Base-by-base conservation (phyloP, 53 echinoderm and acorn worm genomes). In the Stichopus horrens region DNA sequence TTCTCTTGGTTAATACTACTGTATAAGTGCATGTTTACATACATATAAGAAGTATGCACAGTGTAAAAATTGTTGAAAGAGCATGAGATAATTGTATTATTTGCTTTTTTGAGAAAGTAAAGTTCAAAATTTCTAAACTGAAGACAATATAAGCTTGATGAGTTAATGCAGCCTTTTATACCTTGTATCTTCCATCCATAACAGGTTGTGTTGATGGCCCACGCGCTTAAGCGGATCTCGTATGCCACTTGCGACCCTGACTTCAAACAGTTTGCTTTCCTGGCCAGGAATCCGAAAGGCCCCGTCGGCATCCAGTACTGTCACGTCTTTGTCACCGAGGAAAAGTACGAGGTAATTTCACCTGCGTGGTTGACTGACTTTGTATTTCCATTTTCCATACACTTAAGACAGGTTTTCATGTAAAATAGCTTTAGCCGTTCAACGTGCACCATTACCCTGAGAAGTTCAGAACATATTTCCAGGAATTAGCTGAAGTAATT, bases 281-380 rank as follows among this genome's bases (percentile, higher is more conserved):
- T 99, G 16, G 96, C 96, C 57, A 91, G 96, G 13, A 96, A 96
- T 88, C 99, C 99, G n/a, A 99, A 96, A 58, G 99, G 96, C n/a
- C 99, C 99, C 11, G 92, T 95, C 23, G 99, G 99, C 8, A 90
- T 99, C 19, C 99, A 99, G 91, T 99, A 99, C 86, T 99, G 99
- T 74, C 99, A 99, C 86, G 98, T 98, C 57, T 95, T 99, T 88
- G 83, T 94, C 53, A 99, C 99, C 8, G 59, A 89, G 55, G 95
- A 93, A 37, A 84, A 92, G 23, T 89, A 90, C 73, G 96, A 99
- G 96, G 99, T 99, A 75, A 90, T 73, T 7, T 14, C 7, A 4
- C 13, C 11, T 14, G 11, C 11, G 68, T 11, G 68, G 37, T 37
- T 37, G 37, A 2, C 37, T 37, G 37, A 37, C 37, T 37, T 37